These are phyloP conservation scores for Pristionchus fissidentatus DNA, from an alignment of 2,888 invertebrate genomes.

Conservation along the genomic window DNA sequence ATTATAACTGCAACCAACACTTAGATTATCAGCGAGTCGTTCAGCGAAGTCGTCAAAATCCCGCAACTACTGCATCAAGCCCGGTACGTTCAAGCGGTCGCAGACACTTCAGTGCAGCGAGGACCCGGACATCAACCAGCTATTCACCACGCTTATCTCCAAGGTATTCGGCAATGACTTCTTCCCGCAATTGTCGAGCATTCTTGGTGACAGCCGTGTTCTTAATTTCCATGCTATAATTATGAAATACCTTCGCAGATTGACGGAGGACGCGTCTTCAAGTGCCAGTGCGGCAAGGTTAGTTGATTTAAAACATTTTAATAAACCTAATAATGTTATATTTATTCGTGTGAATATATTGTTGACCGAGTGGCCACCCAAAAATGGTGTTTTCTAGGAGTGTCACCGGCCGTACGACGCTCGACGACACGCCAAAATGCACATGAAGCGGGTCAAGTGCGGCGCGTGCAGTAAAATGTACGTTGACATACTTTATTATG, in stretches of 20 bases:
- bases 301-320: not conserved
- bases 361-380: no score
- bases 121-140: not conserved
- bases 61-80: not conserved
- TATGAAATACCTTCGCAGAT: not conserved
- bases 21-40: no score
- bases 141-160: not conserved
- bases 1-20: no score
- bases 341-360: no score
- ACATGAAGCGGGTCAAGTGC: not conserved
- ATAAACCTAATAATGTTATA: not conserved
- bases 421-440: not conserved
- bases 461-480: not conserved
- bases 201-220: no score
- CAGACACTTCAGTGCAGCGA: not conserved
- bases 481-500: not conserved
- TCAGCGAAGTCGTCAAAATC: not conserved
- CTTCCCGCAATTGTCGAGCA: no score
- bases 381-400: not conserved
- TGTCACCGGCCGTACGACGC: not conserved
- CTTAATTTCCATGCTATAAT: not conserved
- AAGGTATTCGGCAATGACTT: not conserved
- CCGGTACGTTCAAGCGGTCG: not conserved
- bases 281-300: not conserved
- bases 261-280: constrained; percentile 16